Evolutionary conservation across 2,797 vertebrate species (phyloP), one percentile per base, ranked within the genome.

Genomic region (Ctenopoma multispine): DNA sequence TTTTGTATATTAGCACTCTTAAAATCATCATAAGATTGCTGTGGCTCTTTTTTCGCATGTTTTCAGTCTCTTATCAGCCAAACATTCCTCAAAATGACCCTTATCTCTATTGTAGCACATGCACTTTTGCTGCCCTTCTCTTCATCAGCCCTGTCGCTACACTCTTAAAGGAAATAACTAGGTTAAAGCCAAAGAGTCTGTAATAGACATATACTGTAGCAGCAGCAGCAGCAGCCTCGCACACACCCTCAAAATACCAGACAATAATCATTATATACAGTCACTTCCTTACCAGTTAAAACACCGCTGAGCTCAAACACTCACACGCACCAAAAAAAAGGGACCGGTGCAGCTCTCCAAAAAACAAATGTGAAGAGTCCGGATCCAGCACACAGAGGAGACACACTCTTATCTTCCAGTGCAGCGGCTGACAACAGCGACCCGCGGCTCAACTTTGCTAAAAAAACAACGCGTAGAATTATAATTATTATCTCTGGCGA

Each of bases 201-300:
- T 57, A 53, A 50, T 20, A 62, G 70, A 21, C 64, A 40, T 46
- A 72, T 31, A 77, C 49, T 63, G 64, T 41, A 60, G 57, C 1
- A 40, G 40, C 29, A 31, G 29, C 4, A 47, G 23, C n/a, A 47
- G 60, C 53, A 69, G 41, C 51, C 23, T 3, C 46, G 61, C 72
- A 72, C 75, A 75, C 87, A 77, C 79, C 71, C 66, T 82, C 63
- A 34, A 66, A 66, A 89, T 66, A 90, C 77, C 75, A 84, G 83
- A 82, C 75, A 87, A 61, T 77, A 77, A 83, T 80, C 70, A 85
- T 81, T 63, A 86, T 43, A 83, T 12, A 69, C 63, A 74, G 62
- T 59, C 80, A 90, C 89, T 90, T 92, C 87, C 91, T 93, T 90
- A 92, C 88, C 92, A 83, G 88, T 81, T 81, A 20, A 72, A 72